Conservation (phyloP, 1,140 invertebrate species). For the Galleria mellonella region DNA sequence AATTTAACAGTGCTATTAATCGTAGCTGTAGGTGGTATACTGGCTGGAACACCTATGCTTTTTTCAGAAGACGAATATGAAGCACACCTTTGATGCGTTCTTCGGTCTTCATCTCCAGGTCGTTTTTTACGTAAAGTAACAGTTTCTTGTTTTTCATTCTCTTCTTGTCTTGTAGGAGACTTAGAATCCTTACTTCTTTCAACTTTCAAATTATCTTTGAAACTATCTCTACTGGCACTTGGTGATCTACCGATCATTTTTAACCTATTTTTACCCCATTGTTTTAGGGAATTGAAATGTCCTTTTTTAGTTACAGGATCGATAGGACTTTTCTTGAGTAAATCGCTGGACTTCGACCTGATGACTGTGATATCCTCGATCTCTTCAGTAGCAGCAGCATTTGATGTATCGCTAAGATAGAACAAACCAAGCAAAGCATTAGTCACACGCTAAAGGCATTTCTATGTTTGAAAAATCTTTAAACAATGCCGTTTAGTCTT, state of each 20-base stretch:
- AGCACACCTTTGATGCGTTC: slow-evolving; percentile 82
- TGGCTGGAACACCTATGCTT: slow-evolving; percentile 76
- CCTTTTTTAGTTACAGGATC: slow-evolving; percentile 78
- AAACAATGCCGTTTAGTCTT: slow-evolving; percentile 54
- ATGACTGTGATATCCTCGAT: slow-evolving; percentile 67
- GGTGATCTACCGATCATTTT: slow-evolving; percentile 81
- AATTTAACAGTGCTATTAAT: slow-evolving; percentile 81
- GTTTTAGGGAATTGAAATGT: slow-evolving; percentile 86
- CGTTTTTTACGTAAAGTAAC: slow-evolving; percentile 76
- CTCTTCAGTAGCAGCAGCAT: slow-evolving; percentile 75
- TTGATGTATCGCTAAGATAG: slow-evolving; percentile 76
- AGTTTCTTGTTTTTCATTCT: slow-evolving; percentile 79
- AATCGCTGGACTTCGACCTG: slow-evolving; percentile 81
- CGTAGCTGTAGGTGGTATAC: slow-evolving; percentile 71
- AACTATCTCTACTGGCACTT: slow-evolving; percentile 66
- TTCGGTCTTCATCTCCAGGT: slow-evolving; percentile 67
- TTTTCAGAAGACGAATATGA: slow-evolving; percentile 84
- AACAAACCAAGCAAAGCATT: slow-evolving; percentile 75
- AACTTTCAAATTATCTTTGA: slow-evolving; percentile 60
- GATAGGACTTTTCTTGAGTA: slow-evolving; percentile 78
- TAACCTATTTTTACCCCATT: slow-evolving; percentile 86
- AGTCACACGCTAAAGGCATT: slow-evolving; percentile 70
- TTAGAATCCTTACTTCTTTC: slow-evolving; percentile 59
- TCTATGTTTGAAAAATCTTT: slow-evolving; percentile 43
- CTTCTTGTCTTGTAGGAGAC: slow-evolving; percentile 63